Conservation (phyloP, 1,140 invertebrate species). For the Brachionus rotundiformis region DNA sequence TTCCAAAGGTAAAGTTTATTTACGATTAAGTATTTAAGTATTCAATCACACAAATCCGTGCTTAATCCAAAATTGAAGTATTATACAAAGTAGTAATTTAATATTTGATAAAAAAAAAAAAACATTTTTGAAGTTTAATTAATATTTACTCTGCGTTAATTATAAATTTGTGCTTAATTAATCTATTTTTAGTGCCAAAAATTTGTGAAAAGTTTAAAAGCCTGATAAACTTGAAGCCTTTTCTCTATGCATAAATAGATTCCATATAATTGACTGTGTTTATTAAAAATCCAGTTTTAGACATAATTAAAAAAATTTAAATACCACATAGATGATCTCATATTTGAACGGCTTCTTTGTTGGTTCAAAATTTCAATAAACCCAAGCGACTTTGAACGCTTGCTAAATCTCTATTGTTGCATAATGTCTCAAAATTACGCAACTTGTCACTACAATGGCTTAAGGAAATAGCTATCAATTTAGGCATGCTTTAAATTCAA, state of each 20-base stretch:
- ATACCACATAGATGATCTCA: not conserved
- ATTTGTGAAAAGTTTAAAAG: not conserved
- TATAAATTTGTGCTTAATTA: not conserved
- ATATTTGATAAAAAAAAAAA: not conserved
- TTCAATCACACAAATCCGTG: not conserved
- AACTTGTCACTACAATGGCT: not conserved
- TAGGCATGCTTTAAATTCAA: not conserved
- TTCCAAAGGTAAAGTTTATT: not conserved
- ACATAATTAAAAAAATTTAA: not conserved
- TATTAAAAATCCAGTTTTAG: not conserved
- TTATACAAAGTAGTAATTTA: slow-evolving; percentile 6
- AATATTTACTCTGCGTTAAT: not conserved
- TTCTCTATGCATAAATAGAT: not conserved
- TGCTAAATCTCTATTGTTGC: too few relatives aligned
- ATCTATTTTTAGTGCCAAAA: not conserved
- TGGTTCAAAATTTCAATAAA: too few relatives aligned
- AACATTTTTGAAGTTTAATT: not conserved
- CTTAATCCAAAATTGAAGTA: not conserved
- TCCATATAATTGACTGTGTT: not conserved
- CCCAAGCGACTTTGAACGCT: too few relatives aligned
- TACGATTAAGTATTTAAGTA: not conserved
- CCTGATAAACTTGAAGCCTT: not conserved
- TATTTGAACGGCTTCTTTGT: not conserved
- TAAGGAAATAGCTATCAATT: not conserved
- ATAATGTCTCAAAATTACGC: not conserved